Evolutionary conservation across 2,888 invertebrate species (phyloP), one percentile per base, ranked within the genome.

Genomic region (Darwinula stevensoni): DNA sequence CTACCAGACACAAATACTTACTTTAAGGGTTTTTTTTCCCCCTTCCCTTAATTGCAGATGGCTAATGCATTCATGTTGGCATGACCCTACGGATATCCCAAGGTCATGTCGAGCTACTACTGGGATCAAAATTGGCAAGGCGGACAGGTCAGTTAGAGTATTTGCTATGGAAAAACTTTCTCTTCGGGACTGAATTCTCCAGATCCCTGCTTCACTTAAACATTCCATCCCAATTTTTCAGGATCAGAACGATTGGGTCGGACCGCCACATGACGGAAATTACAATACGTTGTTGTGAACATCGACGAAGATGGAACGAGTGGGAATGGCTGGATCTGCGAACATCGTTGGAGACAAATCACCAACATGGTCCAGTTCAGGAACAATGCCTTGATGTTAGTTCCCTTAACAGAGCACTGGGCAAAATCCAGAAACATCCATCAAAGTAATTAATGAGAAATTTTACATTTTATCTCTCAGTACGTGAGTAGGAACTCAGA

Each of bases 11-110:
- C n/a, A n/a, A n/a, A n/a, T n/a, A n/a, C n/a, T n/a, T n/a, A n/a
- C n/a, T n/a, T n/a, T n/a, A n/a, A n/a, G n/a, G n/a, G n/a, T n/a
- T n/a, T n/a, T n/a, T n/a, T n/a, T n/a, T n/a, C n/a, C n/a, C n/a
- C n/a, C n/a, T 6, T 22, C n/a, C n/a, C 6, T 22, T 22, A 9
- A 9, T 22, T 22, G 22, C 42, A 59, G 53, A 61, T 61, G 56
- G 84, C 80, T 1, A 67, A 65, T 3, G 75, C 74, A 1, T 84
- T 80, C 49, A 75, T 72, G 63, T 55, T 88, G 49, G 76, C 82
- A 0, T 70, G 72, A 59, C 67, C 74, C 1, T 76, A 74, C 40
- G 74, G 74, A 2, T 57, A 62, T 35, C 65, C 74, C 1, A 62
- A 73, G 30, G 51, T 84, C 32, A 78, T 88, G 73, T 80, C 80